Evolutionary conservation across 2,113 vertebrate genomes (phyloP).

Genomic region (Poicephalus meyeri): DNA sequence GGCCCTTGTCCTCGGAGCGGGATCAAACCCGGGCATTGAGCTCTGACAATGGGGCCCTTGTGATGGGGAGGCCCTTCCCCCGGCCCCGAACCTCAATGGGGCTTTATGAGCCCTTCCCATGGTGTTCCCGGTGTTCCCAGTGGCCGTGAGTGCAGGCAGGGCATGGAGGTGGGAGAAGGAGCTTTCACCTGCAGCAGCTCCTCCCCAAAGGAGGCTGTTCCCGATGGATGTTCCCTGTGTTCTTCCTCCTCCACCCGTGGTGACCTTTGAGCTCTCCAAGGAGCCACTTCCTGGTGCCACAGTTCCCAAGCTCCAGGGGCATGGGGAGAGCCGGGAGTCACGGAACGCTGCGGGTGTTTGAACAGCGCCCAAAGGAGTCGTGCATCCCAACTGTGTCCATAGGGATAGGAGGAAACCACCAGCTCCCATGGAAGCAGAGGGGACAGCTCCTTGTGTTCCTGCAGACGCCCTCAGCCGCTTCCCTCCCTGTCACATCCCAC

Average conservation of each 20-base stretch:
- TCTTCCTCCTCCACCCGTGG: neutral
- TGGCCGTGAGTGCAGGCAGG: no score
- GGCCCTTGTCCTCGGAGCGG: neutral
- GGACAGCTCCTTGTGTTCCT: no score
- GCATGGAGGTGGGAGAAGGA: neutral
- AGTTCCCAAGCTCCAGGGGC: no score
- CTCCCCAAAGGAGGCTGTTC: neutral
- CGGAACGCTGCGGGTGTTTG: neutral
- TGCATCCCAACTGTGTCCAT: neutral
- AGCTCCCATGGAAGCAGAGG: neutral
- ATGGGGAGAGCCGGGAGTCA: no score
- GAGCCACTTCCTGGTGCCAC: neutral
- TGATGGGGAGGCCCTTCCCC: neutral
- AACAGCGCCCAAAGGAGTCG: neutral
- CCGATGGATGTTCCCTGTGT: neutral
- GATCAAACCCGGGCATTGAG: neutral
- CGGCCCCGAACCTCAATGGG: neutral
- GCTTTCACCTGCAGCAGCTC: no score
- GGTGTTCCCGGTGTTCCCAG: neutral
- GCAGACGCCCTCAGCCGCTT: neutral
- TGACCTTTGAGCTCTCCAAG: neutral
- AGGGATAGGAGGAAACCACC: neutral
- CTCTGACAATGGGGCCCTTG: slow-evolving; percentile 28
- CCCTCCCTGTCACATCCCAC: neutral
- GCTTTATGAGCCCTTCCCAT: neutral